These are phyloP conservation scores for Montipora efflorescens DNA, from an alignment of 64 coral and sea anemone genomes.

Conservation along the genomic window DNA sequence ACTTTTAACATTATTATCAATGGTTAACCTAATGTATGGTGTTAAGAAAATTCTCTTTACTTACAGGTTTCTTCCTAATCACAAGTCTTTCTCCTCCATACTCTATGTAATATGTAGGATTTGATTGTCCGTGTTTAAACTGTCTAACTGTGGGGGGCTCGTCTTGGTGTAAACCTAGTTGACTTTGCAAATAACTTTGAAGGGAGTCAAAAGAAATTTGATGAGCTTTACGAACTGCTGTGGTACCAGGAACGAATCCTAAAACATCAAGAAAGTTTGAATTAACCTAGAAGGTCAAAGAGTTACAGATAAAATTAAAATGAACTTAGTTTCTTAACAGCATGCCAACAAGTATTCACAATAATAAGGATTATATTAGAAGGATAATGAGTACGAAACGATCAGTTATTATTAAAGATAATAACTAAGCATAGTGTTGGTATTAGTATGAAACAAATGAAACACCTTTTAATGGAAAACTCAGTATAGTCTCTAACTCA, in stretches of 20 bases:
- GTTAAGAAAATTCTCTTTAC: not conserved
- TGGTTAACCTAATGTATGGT: not conserved
- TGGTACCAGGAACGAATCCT: conserved; percentile 79
- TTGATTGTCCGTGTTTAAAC: conserved; percentile 98
- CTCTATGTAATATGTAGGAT: conserved; percentile 97
- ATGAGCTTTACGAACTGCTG: conserved; percentile 74
- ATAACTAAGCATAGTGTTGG: too few species aligned
- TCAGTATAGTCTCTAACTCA: conserved; percentile 57
- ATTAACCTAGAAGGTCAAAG: not conserved
- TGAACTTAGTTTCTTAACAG: not conserved
- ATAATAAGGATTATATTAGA: not conserved
- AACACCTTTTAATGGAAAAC: conserved; percentile 68
- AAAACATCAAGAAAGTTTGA: not conserved
- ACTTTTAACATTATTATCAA: too few species aligned
- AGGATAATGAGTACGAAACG: too few species aligned
- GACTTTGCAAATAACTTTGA: conserved; percentile 73
- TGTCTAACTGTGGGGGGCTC: conserved; percentile 74
- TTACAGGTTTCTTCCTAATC: conserved; percentile 94
- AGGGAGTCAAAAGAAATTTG: conserved; percentile 76
- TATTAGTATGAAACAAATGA: not conserved
- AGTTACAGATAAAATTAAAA: too few species aligned
- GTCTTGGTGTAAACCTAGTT: conserved; percentile 71
- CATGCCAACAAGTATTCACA: not conserved
- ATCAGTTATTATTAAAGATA: too few species aligned
- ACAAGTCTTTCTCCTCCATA: conserved; percentile 90